Evolutionary conservation across 2,888 invertebrate genomes (phyloP).

Genomic region (Spodoptera picta): DNA sequence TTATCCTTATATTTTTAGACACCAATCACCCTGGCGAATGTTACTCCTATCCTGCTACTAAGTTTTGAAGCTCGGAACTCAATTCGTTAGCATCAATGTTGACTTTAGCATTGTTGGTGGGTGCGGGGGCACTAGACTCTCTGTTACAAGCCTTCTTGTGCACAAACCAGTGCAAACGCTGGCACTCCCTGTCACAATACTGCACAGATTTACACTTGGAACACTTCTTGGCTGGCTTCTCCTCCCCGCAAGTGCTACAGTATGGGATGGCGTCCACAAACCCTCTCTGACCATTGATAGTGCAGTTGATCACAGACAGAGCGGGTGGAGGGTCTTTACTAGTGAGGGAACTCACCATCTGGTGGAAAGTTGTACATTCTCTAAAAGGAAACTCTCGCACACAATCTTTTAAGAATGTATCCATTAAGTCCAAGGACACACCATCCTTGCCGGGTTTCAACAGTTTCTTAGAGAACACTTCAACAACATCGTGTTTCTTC

Average conservation of each 20-base stretch:
- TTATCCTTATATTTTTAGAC: conserved; percentile 43
- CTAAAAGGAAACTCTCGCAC: conserved; percentile 96
- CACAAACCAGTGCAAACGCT: conserved; percentile 97
- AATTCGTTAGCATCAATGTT: conserved; percentile 83
- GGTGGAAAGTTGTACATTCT: conserved; percentile 96
- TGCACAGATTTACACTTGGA: conserved; percentile 97
- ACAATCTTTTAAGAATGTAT: conserved; percentile 94
- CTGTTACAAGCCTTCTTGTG: conserved; percentile 95
- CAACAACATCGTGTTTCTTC: conserved; percentile 91
- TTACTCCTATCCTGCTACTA: conserved; percentile 76
- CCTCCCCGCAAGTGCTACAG: conserved; percentile 96
- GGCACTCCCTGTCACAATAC: conserved; percentile 98
- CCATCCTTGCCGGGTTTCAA: conserved; percentile 93
- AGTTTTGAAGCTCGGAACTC: conserved; percentile 85
- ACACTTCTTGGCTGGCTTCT: conserved; percentile 97
- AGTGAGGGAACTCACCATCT: conserved; percentile 93
- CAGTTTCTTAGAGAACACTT: conserved; percentile 92
- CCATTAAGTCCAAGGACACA: conserved; percentile 90
- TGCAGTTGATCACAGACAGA: conserved; percentile 92
- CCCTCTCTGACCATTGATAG: conserved; percentile 96
- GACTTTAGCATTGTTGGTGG: conserved; percentile 66
- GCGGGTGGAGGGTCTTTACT: conserved; percentile 92
- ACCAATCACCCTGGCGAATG: conserved; percentile 9
- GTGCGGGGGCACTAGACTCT: conserved; percentile 82
- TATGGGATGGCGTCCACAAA: conserved; percentile 91